These are phyloP conservation scores for Elegia similella DNA, from an alignment of 2,888 invertebrate species.

Conservation along the genomic window DNA sequence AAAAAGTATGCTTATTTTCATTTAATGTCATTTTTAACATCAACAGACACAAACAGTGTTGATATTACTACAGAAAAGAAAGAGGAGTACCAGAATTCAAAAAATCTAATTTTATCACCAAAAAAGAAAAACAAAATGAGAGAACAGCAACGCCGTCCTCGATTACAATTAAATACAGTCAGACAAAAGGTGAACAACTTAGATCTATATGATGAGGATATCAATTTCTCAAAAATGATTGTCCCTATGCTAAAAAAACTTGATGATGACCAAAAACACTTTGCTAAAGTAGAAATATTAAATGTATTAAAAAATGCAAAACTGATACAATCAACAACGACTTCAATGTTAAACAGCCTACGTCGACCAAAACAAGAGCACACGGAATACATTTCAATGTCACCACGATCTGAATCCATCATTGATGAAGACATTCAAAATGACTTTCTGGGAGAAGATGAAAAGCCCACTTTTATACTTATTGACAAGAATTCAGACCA, in stretches of 20 bases:
- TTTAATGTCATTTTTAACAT: not conserved
- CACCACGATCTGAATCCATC: not conserved
- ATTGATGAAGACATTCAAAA: not conserved
- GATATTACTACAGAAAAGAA: not conserved
- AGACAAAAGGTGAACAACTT: not conserved
- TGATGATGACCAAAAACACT: conserved; percentile 17
- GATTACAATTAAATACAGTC: not conserved
- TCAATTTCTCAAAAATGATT: conserved; percentile 17
- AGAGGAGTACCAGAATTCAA: not conserved
- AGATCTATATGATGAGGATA: conserved; percentile 10
- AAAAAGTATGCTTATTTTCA: conserved; percentile 5
- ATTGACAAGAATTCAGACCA: not conserved
- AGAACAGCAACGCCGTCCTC: not conserved
- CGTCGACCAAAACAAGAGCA: not conserved
- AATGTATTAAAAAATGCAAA: conserved; percentile 5
- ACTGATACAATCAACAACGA: not conserved
- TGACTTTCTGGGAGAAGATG: not conserved
- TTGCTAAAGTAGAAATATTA: conserved; percentile 8
- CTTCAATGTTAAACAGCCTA: not conserved
- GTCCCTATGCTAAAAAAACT: conserved; percentile 18
- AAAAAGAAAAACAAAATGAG: not conserved
- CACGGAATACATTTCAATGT: not conserved
- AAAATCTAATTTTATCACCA: not conserved
- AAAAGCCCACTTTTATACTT: not conserved
- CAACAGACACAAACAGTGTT: not conserved